Base-by-base conservation (phyloP, 2,888 invertebrate genomes). In the Hermaeophaga mercurialis region DNA sequence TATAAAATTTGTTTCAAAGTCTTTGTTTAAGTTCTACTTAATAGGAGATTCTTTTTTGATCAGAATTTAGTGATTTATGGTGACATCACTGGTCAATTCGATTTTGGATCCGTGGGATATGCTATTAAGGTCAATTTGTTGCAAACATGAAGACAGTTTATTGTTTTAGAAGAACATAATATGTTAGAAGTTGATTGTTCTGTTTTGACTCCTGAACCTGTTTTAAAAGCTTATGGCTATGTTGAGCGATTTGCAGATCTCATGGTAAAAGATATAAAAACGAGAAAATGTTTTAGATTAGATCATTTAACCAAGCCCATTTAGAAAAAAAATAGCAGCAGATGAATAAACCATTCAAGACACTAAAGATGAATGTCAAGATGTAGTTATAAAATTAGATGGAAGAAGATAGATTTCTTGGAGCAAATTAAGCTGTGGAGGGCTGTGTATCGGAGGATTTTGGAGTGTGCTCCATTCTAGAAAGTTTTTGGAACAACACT, bases 31-130 rank as follows among this genome's bases (percentile, higher is more conserved):
- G 98, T 99, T 80, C 82, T 99, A 3, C 82, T 99, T 31, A 98
- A 97, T 75, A 85, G 98, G 65, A 84, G 97, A 63, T 99, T 99
- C 78, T 99, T 98, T 79, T 96, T 90, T 79, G 98, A 98, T 75
- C 97, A 97, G 75, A 96, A 97, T 0, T 99, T 99, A 81, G 95
- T 97, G 0, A 99, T 99, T 70, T 99, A 99, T 80, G 99, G 99
- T 66, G 99, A 98, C 28, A 87, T 91, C 24, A 88, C 90, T 24
- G 90, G 97, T 0, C 94, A 97, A 73, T 98, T 93, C 79, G 99
- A 99, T 79, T 99, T 96, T 78, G 99, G 99, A 0, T 99, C 99
- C 0, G 97, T 99, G 96, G 99, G 99, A 1, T 99, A 98, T 80
- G 96, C 97, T 0, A 86, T 98, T 56, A 99, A 99, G 78, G 87